These are phyloP conservation scores for Onthophagus taurus DNA, from an alignment of 1,140 invertebrate species.

Conservation along the genomic window DNA sequence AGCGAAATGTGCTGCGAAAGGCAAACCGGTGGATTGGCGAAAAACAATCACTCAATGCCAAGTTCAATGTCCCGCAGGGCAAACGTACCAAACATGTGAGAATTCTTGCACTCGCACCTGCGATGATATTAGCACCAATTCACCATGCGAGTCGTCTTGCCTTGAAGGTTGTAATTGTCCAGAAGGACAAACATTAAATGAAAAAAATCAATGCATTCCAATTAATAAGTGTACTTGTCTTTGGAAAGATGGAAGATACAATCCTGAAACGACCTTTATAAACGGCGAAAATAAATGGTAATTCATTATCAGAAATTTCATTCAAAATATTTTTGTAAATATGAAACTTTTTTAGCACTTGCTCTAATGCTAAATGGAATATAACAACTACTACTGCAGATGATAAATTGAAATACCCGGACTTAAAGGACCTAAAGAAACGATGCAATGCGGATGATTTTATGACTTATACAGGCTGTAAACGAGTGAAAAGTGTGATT, in stretches of 20 bases:
- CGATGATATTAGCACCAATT: slow-evolving; percentile 41
- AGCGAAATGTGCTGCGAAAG: no score
- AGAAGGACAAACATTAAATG: not conserved
- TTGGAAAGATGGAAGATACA: slow-evolving; percentile 62
- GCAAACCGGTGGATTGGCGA: slow-evolving; percentile 50
- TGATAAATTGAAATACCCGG: slow-evolving; percentile 50
- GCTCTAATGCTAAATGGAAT: slow-evolving; percentile 62
- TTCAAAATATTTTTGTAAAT: no score
- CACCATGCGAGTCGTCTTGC: not conserved
- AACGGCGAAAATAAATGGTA: no score
- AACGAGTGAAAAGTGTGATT: no score
- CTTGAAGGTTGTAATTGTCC: not conserved
- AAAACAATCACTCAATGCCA: slow-evolving; percentile 60
- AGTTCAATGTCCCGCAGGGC: slow-evolving; percentile 58
- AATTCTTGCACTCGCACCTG: slow-evolving; percentile 60
- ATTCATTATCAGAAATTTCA: no score
- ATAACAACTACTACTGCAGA: slow-evolving; percentile 46
- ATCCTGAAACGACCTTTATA: no score
- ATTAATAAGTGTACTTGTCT: not conserved
- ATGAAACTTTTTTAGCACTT: slow-evolving; percentile 53
- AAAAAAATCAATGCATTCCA: not conserved
- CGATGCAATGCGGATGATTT: slow-evolving; percentile 49
- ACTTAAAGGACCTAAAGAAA: no score
- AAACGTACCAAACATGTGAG: slow-evolving; percentile 64
- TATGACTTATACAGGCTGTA: no score